Evolutionary conservation across 2,888 invertebrate species (phyloP).

Genomic region (Heliconius erato): DNA sequence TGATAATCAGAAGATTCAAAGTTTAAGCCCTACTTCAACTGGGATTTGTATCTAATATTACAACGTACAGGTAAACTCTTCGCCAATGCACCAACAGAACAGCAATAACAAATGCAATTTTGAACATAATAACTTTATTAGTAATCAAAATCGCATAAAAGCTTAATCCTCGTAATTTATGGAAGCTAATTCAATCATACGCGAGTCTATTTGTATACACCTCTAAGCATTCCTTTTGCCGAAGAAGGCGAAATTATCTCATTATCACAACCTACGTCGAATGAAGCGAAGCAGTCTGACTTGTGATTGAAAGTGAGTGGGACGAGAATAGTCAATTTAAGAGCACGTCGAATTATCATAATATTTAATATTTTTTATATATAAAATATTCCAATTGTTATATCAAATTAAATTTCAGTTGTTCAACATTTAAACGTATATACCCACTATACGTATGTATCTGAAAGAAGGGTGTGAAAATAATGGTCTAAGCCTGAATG

Average conservation of each 20-base stretch:
- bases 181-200: slow-evolving; percentile 20
- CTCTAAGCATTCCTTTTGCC: slow-evolving; percentile 43
- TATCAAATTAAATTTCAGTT: neutral
- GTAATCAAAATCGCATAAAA: slow-evolving; percentile 13
- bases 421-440: neutral
- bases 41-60: neutral
- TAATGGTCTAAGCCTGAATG: too few relatives aligned
- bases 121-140: neutral
- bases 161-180: slow-evolving; percentile 38
- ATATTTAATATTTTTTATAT: neutral
- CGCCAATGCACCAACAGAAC: neutral
- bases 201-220: slow-evolving; percentile 43
- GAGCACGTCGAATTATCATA: slow-evolving; percentile 10
- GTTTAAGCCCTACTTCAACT: neutral
- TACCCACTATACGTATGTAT: too few relatives aligned
- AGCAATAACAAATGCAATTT: neutral
- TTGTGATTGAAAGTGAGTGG: slow-evolving; percentile 41
- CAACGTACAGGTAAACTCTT: neutral
- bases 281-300: slow-evolving; percentile 30
- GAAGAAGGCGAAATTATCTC: slow-evolving; percentile 47
- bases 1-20: too few relatives aligned
- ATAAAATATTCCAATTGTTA: neutral
- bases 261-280: slow-evolving; percentile 41
- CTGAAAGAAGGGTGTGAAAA: too few relatives aligned
- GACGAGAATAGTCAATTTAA: slow-evolving; percentile 29